phyloP scores from a whole-genome alignment of 2,797 vertebrate species.

The Crenichthys baileyi region DNA sequence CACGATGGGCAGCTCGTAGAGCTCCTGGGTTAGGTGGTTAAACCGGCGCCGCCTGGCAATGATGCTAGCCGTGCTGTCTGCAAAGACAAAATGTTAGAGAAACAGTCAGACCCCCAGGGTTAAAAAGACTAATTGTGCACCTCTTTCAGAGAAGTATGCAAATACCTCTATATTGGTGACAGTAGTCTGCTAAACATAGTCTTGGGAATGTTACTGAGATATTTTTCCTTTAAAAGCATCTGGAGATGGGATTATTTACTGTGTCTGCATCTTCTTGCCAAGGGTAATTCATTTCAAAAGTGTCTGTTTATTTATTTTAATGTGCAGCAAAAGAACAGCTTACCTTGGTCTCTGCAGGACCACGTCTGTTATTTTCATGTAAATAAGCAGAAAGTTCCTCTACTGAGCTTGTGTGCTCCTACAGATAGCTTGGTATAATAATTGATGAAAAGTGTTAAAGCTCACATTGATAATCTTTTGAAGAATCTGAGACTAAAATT shows the following conservation, averaged over 20 bases:
- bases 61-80: constrained; percentile 95
- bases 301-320: constrained; percentile 39
- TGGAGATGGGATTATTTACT: constrained; percentile 7
- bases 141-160: constrained; percentile 17
- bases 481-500: too few species aligned
- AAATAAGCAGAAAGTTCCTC: constrained; percentile 23
- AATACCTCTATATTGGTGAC: constrained; percentile 27
- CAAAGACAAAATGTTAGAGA: constrained; percentile 2
- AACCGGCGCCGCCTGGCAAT: constrained; percentile 88
- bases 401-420: too few species aligned
- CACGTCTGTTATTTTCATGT: constrained; percentile 10
- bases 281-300: constrained; percentile 52
- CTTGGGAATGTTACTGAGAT: neutral
- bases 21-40: constrained; percentile 90
- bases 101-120: neutral
- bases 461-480: too few species aligned
- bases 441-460: too few species aligned
- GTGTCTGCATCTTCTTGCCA: constrained; percentile 5
- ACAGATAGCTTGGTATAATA: too few species aligned
- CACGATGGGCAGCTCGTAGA: constrained; percentile 90
- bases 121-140: constrained; percentile 9
- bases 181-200: constrained; percentile 11
- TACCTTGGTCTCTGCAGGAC: constrained; percentile 44
- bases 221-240: constrained; percentile 18
- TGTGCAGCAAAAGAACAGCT: constrained; percentile 47